A percentile compares a stretch with the other conserved stretches of the same genome.
Conservation (phyloP, 2,113 vertebrate species). For the Apaloderma vittatum region DNA sequence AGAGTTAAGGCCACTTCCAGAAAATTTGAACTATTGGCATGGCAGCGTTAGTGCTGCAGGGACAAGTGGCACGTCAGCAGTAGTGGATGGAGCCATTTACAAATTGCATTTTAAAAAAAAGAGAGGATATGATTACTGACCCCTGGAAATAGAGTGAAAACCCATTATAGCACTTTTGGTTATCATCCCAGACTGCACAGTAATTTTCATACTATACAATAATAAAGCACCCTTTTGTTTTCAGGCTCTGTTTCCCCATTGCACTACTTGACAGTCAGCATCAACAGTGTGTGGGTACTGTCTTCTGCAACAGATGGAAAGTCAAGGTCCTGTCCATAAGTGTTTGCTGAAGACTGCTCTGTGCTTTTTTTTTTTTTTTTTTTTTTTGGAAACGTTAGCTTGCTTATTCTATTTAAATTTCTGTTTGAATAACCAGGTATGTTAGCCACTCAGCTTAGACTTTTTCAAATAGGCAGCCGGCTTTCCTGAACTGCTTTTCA, state of each 20-base stretch:
- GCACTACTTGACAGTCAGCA: neutral
- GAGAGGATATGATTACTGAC: neutral
- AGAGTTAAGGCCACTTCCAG: constrained; percentile 40
- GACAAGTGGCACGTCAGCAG: constrained; percentile 30
- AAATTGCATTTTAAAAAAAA: constrained; percentile 39
- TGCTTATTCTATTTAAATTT: neutral
- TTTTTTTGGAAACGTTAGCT: neutral
- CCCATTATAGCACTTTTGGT: neutral
- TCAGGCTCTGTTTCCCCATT: neutral
- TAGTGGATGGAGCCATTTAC: constrained; percentile 43
- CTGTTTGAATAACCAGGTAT: neutral
- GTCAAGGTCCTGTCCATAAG: neutral
- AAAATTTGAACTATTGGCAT: constrained; percentile 50
- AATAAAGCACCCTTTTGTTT: constrained; percentile 7
- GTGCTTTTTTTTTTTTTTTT: neutral
- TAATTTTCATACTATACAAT: neutral
- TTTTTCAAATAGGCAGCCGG: fast-evolving
- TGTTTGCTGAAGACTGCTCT: neutral
- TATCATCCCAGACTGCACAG: constrained; percentile 11
- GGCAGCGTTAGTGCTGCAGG: constrained; percentile 34
- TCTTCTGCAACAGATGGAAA: neutral
- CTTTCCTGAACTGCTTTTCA: neutral
- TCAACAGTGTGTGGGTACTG: neutral
- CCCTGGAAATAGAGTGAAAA: constrained; percentile 2
- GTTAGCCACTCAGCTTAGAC: neutral